Conservation (phyloP, 2,888 invertebrate genomes). For the Hyposoter didymator region DNA sequence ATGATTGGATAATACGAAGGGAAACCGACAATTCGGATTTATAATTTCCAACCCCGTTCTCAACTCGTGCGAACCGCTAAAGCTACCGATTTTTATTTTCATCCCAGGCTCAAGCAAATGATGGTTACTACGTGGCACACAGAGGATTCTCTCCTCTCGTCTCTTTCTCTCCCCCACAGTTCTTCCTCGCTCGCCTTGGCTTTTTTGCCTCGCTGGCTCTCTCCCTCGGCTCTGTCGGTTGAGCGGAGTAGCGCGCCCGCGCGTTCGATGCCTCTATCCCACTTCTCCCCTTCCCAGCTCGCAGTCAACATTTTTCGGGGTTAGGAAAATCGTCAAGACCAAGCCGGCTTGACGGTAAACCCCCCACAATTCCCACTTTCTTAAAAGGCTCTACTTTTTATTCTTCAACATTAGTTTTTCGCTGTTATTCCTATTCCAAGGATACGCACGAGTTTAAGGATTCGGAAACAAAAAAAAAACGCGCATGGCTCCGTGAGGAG, state of each 20-base stretch:
- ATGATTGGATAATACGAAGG: conserved; percentile 58
- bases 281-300: conserved; percentile 21
- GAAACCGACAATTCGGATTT: conserved; percentile 43
- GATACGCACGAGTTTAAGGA: conserved; percentile 7
- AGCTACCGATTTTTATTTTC: conserved; percentile 45
- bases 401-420: neutral
- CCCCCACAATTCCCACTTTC: conserved; percentile 31
- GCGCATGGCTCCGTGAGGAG: conserved; percentile 39
- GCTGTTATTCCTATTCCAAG: neutral
- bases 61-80: conserved; percentile 24
- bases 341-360: conserved; percentile 59
- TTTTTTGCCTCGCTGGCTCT: conserved; percentile 51
- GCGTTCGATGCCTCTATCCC: conserved; percentile 39
- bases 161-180: conserved; percentile 31
- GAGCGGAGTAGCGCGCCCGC: conserved; percentile 57
- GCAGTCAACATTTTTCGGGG: conserved; percentile 69
- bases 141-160: conserved; percentile 46
- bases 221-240: conserved; percentile 49
- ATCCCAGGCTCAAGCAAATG: conserved; percentile 50
- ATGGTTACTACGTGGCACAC: conserved; percentile 68
- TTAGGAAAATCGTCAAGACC: conserved; percentile 68
- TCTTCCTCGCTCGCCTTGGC: conserved; percentile 43
- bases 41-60: conserved; percentile 35
- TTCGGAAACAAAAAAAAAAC: conserved; percentile 11
- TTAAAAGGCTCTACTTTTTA: neutral